These are phyloP conservation scores for Eulemur albifrons DNA, from an alignment of 2,797 vertebrate species.

Conservation along the genomic window DNA sequence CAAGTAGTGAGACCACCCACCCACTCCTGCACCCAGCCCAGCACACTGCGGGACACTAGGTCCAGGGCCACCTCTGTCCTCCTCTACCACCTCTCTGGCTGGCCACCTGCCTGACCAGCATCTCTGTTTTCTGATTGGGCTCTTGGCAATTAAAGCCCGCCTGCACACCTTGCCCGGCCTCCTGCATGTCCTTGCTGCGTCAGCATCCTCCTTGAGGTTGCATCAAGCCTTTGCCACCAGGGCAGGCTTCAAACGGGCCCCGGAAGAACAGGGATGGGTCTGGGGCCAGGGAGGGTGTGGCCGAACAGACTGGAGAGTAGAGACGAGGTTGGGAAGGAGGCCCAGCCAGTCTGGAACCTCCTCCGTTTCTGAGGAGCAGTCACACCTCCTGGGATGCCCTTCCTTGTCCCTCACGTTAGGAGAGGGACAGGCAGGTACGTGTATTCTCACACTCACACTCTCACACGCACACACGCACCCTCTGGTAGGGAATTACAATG, in stretches of 20 bases:
- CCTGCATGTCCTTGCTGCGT: conserved; percentile 20
- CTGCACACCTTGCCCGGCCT: conserved; percentile 47
- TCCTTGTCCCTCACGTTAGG: not conserved
- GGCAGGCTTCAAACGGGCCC: not conserved
- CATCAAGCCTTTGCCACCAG: not conserved
- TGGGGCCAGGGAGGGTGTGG: not conserved
- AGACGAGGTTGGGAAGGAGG: not conserved
- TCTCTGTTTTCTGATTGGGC: not conserved
- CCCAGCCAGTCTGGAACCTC: not conserved
- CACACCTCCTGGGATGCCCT: not conserved
- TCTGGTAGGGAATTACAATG: not conserved
- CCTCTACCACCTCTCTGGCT: not conserved
- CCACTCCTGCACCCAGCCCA: not conserved
- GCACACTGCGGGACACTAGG: rapidly evolving
- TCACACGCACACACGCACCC: not conserved
- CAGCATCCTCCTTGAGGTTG: not conserved
- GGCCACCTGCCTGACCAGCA: not conserved
- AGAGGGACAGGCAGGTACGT: not conserved
- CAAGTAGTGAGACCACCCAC: not conserved
- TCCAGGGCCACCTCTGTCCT: not conserved
- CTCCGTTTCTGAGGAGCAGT: not conserved
- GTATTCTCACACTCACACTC: not conserved
- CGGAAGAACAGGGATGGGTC: no score
- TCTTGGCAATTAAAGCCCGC: conserved; percentile 64
- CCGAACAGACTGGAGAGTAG: not conserved